Percentiles rank a stretch among this genome's conserved stretches.
These are phyloP conservation scores for Serrognathus titanus DNA, from an alignment of 2,888 invertebrate species.

Conservation along the genomic window DNA sequence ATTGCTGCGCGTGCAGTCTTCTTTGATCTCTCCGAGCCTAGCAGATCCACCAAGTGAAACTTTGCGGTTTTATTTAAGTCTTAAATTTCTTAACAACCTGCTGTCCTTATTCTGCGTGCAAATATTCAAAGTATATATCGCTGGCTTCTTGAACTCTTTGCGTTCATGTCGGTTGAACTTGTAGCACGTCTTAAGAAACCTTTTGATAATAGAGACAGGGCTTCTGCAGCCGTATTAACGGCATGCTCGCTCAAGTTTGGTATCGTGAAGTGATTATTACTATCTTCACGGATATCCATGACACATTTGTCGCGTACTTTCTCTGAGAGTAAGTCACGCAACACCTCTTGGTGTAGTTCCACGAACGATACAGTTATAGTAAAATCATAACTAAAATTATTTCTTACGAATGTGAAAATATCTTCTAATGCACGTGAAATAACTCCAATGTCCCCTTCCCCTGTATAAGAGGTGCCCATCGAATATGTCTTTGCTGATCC, in stretches of 20 bases:
- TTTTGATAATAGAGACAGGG: slow-evolving; percentile 62
- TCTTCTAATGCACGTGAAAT: slow-evolving; percentile 83
- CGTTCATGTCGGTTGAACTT: slow-evolving; percentile 90
- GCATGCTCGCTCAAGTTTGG: slow-evolving; percentile 64
- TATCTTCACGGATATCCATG: slow-evolving; percentile 81
- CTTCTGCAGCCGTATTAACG: slow-evolving; percentile 62
- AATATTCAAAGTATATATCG: slow-evolving; percentile 78
- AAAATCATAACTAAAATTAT: slow-evolving; percentile 58
- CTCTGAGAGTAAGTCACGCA: slow-evolving; percentile 76
- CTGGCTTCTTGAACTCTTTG: slow-evolving; percentile 86
- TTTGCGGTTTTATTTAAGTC: slow-evolving; percentile 73
- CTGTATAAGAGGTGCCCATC: slow-evolving; percentile 81
- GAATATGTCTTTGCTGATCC: slow-evolving; percentile 89
- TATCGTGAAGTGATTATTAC: slow-evolving; percentile 55
- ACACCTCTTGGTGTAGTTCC: slow-evolving; percentile 86
- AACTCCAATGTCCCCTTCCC: slow-evolving; percentile 69
- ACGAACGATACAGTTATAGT: slow-evolving; percentile 77
- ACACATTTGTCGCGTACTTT: slow-evolving; percentile 66
- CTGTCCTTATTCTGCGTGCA: slow-evolving; percentile 61
- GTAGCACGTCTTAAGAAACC: slow-evolving; percentile 78
- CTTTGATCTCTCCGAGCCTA: slow-evolving; percentile 87
- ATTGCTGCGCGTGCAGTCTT: slow-evolving; percentile 61
- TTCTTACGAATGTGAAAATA: slow-evolving; percentile 68
- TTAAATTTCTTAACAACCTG: slow-evolving; percentile 45
- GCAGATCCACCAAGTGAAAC: slow-evolving; percentile 88